Evolutionary conservation across 2,888 invertebrate species (phyloP).

Genomic region (Eupithecia exiguata): DNA sequence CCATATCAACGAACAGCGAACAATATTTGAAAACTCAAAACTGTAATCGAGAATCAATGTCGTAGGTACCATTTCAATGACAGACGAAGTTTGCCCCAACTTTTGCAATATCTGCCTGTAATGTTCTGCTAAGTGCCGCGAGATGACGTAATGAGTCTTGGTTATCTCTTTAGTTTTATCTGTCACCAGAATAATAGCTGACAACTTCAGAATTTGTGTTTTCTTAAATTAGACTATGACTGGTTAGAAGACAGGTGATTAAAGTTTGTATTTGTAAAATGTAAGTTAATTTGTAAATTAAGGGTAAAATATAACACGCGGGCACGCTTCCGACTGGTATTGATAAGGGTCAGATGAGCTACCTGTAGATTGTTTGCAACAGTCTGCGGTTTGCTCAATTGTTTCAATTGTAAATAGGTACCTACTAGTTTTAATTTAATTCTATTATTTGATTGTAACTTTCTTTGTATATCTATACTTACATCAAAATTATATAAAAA

Average conservation of each 20-base stretch:
- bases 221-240: neutral
- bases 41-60: slow-evolving; percentile 40
- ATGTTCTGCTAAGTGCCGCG: slow-evolving; percentile 37
- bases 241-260: neutral
- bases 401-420: too few species aligned
- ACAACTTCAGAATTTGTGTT: neutral
- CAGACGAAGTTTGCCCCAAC: slow-evolving; percentile 29
- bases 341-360: too few species aligned
- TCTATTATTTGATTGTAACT: too few species aligned
- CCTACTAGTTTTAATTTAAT: too few species aligned
- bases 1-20: neutral
- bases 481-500: too few species aligned
- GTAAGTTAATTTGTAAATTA: too few species aligned
- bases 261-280: neutral
- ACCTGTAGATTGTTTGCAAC: too few species aligned
- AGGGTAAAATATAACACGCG: too few species aligned
- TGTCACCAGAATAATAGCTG: slow-evolving; percentile 35
- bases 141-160: slow-evolving; percentile 41
- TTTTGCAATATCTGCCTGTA: slow-evolving; percentile 35
- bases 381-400: too few species aligned
- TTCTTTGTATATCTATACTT: too few species aligned
- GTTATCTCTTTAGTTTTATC: slow-evolving; percentile 48
- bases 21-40: slow-evolving; percentile 22
- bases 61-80: slow-evolving; percentile 33
- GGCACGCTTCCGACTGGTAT: too few species aligned